These are phyloP conservation scores for Ferrisia virgata DNA, from an alignment of 2,888 invertebrate species.

Conservation along the genomic window DNA sequence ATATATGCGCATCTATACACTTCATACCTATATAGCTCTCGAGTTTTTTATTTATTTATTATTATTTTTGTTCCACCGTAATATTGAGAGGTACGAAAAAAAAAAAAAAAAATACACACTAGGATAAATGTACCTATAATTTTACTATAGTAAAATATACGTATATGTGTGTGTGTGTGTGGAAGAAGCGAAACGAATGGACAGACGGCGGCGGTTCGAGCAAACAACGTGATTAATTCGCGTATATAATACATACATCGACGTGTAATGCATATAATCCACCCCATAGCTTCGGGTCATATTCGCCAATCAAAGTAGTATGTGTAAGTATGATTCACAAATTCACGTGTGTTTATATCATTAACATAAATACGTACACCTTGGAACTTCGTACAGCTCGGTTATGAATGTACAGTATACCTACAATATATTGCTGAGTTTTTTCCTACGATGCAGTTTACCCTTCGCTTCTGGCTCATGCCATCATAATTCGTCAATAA, in stretches of 20 bases:
- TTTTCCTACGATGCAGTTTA: too few species aligned
- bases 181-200: background rate
- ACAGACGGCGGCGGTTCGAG: background rate
- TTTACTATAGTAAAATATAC: too few species aligned
- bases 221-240: conserved; percentile 6
- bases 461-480: background rate
- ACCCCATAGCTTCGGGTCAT: background rate
- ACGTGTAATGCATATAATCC: background rate
- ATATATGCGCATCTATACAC: too few species aligned
- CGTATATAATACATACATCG: background rate
- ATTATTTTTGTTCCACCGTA: too few species aligned
- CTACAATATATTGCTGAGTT: too few species aligned
- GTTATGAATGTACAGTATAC: background rate
- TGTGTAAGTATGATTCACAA: background rate
- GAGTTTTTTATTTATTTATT: too few species aligned
- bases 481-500: background rate
- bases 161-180: too few species aligned
- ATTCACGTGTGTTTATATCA: conserved; percentile 21
- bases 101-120: background rate
- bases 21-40: too few species aligned
- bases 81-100: too few species aligned
- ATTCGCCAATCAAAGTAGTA: background rate
- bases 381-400: background rate
- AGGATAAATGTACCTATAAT: too few species aligned
- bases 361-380: conserved; percentile 21